Percentiles rank a stretch among this genome's conserved stretches.
These are phyloP conservation scores for Liodrosophila aerea DNA, from an alignment of 2,888 invertebrate species.

Conservation along the genomic window DNA sequence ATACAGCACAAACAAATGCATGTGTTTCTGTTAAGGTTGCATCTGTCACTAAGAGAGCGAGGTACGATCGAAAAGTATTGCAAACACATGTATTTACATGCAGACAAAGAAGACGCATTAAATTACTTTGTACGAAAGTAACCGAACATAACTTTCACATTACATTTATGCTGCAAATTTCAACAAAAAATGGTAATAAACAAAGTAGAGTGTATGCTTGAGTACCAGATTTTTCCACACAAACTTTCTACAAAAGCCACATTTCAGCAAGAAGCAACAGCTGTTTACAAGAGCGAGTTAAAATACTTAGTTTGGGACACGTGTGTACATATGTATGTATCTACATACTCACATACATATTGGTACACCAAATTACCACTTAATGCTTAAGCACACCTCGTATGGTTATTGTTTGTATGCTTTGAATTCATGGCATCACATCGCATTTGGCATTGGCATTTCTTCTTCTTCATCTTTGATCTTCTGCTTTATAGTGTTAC, in stretches of 20 bases:
- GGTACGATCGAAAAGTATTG: slow-evolving; percentile 23
- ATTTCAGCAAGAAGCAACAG: too few species aligned
- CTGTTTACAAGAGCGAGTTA: too few species aligned
- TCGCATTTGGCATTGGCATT: slow-evolving; percentile 34
- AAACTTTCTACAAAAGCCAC: neutral
- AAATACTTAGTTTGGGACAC: too few species aligned
- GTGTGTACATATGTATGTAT: too few species aligned
- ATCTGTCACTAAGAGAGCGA: slow-evolving; percentile 39
- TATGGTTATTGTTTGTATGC: slow-evolving; percentile 25
- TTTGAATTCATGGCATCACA: slow-evolving; percentile 36
- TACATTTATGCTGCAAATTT: too few species aligned
- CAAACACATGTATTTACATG: neutral
- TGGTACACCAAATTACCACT: slow-evolving; percentile 5
- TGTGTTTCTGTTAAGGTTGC: slow-evolving; percentile 24
- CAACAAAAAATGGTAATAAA: too few species aligned
- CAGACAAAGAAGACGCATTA: too few species aligned
- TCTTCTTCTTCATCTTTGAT: slow-evolving; percentile 19
- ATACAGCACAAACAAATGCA: slow-evolving; percentile 23
- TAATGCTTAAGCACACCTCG: slow-evolving; percentile 34
- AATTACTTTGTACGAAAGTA: too few species aligned
- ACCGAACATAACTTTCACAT: too few species aligned
- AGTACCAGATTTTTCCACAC: too few species aligned
- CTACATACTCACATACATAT: too few species aligned
- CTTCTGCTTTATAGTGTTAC: slow-evolving; percentile 36
- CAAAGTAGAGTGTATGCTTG: too few species aligned